Percentiles rank a stretch among this genome's conserved stretches.
These are phyloP conservation scores for Clarias macrocephalus DNA, from an alignment of 2,113 vertebrate species.

Conservation along the genomic window DNA sequence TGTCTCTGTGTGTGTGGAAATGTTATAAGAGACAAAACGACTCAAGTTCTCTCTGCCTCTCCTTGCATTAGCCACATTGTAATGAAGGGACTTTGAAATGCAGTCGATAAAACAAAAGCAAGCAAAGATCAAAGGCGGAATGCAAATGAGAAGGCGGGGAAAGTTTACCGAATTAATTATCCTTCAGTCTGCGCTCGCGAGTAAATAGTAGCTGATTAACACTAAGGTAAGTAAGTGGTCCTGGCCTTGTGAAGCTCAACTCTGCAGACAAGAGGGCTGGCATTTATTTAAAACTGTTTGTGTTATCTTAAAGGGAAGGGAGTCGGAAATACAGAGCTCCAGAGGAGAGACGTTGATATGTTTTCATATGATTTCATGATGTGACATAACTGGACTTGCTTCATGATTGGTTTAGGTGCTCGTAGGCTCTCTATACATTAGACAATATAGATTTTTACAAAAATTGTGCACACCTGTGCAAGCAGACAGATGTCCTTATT, in stretches of 20 bases:
- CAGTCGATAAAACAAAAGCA: slow-evolving; percentile 55
- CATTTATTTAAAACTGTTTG: slow-evolving; percentile 16
- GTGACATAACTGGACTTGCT: not conserved
- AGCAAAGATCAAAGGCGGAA: slow-evolving; percentile 60
- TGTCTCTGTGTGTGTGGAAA: not conserved
- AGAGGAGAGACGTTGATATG: not conserved
- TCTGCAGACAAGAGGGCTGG: not conserved
- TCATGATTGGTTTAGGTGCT: not conserved
- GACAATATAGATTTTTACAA: not conserved
- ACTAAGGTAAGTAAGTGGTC: slow-evolving; percentile 31
- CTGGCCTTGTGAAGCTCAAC: slow-evolving; percentile 27
- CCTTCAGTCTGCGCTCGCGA: slow-evolving; percentile 54
- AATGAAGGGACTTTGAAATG: slow-evolving; percentile 61
- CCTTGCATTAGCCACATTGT: slow-evolving; percentile 44
- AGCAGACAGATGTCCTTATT: not conserved
- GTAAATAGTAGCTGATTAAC: slow-evolving; percentile 59
- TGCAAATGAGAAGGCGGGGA: slow-evolving; percentile 54
- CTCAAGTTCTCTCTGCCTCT: slow-evolving; percentile 9
- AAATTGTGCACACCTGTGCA: not conserved
- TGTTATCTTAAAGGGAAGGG: slow-evolving; percentile 22
- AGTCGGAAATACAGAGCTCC: not conserved
- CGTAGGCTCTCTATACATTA: not conserved
- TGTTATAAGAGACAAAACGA: not conserved
- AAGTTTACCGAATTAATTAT: slow-evolving; percentile 63
- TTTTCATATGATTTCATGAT: not conserved